These are phyloP conservation scores for Amazona vittata DNA, from an alignment of 2,113 vertebrate species.

Conservation along the genomic window DNA sequence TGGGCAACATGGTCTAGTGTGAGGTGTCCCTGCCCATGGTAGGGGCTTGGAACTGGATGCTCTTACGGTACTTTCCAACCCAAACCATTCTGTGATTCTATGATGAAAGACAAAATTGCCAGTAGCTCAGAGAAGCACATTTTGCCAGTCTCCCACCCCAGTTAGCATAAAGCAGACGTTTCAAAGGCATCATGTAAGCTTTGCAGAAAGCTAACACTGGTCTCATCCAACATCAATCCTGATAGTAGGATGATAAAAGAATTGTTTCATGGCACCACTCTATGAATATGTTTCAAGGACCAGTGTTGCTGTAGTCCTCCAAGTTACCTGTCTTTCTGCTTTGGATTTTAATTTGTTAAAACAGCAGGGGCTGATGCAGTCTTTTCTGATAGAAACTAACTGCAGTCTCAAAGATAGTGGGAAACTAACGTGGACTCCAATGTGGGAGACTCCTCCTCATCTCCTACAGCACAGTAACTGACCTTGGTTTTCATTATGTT, in stretches of 20 bases:
- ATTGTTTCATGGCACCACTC: not conserved
- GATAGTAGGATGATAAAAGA: not conserved
- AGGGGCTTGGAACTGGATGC: not conserved
- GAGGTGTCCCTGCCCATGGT: not conserved
- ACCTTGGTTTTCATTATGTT: constrained; percentile 18
- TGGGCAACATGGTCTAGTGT: too few relatives aligned
- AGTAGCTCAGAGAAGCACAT: not conserved
- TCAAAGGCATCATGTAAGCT: not conserved
- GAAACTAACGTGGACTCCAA: not conserved
- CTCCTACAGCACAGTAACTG: not conserved
- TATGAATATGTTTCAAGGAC: not conserved
- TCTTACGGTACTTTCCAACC: not conserved
- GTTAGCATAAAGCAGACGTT: not conserved
- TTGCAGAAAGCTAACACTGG: not conserved
- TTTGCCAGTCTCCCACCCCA: not conserved
- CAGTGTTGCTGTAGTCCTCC: too few relatives aligned
- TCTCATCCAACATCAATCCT: not conserved
- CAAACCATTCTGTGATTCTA: not conserved
- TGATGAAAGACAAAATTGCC: not conserved
- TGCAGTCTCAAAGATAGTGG: not conserved
- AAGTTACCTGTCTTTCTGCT: not conserved
- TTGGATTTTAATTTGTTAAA: not conserved
- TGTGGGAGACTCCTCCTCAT: not conserved
- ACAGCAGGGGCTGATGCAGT: not conserved
- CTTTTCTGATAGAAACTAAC: not conserved